Evolutionary conservation across 92 coral and sea anemone species (phyloP).

Genomic region (Phenganax subtilis): DNA sequence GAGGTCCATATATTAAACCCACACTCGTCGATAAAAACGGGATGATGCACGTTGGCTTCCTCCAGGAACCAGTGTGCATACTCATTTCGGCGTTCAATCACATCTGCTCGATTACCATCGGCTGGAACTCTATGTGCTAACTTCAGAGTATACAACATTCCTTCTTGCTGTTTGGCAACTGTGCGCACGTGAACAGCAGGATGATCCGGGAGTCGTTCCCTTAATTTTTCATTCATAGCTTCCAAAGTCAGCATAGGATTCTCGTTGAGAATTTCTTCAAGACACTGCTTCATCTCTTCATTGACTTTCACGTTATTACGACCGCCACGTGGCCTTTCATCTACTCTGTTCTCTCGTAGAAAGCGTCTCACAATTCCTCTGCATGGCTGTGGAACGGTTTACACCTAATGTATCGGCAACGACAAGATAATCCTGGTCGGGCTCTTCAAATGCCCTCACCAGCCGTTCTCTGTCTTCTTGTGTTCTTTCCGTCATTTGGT

Average conservation of each 20-base stretch:
- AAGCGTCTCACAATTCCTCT: too few relatives aligned
- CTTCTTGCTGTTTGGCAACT: constrained; percentile 42
- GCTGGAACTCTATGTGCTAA: constrained; percentile 10
- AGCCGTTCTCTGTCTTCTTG: constrained; percentile 33
- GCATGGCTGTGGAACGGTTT: too few relatives aligned
- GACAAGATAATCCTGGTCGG: constrained; percentile 43
- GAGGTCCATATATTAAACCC: constrained; percentile 41
- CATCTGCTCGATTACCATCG: constrained; percentile 28
- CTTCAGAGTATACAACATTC: constrained; percentile 40
- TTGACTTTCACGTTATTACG: too few relatives aligned
- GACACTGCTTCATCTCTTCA: too few relatives aligned
- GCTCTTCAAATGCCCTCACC: constrained; percentile 47
- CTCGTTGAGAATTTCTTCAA: constrained; percentile 14
- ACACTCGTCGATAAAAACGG: constrained; percentile 38
- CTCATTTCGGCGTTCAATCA: constrained; percentile 10
- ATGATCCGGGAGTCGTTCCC: constrained; percentile 26
- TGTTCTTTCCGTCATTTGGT: neutral
- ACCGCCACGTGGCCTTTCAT: too few relatives aligned
- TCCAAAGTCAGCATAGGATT: neutral
- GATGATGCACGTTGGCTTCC: constrained; percentile 2
- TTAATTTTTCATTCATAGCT: constrained; percentile 5
- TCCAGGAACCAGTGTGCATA: constrained; percentile 30
- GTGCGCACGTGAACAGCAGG: constrained; percentile 32
- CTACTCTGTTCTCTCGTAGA: too few relatives aligned
- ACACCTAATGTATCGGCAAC: constrained; percentile 7